Evolutionary conservation across 2,113 vertebrate genomes (phyloP).

Genomic region (Alectura lathami): DNA sequence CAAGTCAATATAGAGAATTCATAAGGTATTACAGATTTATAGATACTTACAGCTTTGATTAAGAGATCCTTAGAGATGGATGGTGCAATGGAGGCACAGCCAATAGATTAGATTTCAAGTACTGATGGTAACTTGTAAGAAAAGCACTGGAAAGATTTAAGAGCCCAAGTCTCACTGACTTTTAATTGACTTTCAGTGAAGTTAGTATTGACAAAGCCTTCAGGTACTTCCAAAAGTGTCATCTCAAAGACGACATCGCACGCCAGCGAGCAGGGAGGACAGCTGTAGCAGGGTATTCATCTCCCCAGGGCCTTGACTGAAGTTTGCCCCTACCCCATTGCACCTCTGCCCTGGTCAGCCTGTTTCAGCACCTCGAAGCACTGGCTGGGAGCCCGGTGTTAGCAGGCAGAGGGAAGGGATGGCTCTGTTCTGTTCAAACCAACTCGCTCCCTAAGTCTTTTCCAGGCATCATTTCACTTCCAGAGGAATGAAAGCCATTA

Average conservation of each 20-base stretch:
- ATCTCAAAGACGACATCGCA: neutral
- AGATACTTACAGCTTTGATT: slow-evolving; percentile 56
- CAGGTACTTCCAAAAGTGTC: neutral
- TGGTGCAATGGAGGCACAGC: neutral
- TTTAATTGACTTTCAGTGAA: slow-evolving; percentile 41
- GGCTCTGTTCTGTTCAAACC: neutral
- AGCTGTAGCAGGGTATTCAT: neutral
- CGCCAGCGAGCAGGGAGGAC: neutral
- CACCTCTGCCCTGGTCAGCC: neutral
- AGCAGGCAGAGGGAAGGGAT: neutral
- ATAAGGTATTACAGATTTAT: slow-evolving; percentile 46
- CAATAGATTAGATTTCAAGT: slow-evolving; percentile 32
- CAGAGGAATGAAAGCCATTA: neutral
- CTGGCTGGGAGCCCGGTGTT: neutral
- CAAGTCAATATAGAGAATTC: slow-evolving; percentile 49
- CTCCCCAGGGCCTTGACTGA: neutral
- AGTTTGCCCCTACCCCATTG: neutral
- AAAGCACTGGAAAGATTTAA: slow-evolving; percentile 19
- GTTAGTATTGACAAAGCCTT: neutral
- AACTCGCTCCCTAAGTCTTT: too few relatives aligned
- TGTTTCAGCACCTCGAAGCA: neutral
- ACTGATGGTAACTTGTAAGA: slow-evolving; percentile 19
- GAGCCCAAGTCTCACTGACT: neutral
- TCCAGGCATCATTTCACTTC: neutral
- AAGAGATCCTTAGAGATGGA: slow-evolving; percentile 28